Evolutionary conservation across 2,113 vertebrate genomes (phyloP).

Genomic region (Pavo muticus): DNA sequence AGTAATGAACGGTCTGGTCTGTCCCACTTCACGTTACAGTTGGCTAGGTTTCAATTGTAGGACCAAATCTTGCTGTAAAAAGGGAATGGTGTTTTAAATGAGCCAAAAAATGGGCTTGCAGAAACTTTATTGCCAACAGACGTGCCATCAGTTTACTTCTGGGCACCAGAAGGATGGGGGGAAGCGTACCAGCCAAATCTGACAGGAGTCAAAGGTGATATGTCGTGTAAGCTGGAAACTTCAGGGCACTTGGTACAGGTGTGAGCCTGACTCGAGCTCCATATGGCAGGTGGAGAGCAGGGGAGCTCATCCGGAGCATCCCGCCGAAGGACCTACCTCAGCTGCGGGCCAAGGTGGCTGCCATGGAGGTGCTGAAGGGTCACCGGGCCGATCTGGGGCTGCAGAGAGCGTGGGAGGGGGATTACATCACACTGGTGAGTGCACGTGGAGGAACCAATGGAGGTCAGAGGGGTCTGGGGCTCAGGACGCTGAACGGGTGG

Average conservation of each 20-base stretch:
- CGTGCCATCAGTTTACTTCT: not conserved
- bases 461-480: not conserved
- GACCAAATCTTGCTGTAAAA: not conserved
- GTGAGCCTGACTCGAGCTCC: not conserved
- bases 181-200: not conserved
- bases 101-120: not conserved
- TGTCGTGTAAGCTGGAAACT: not conserved
- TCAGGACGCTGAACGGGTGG: fast-evolving
- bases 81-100: not conserved
- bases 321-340: conserved; percentile 88
- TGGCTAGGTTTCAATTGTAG: not conserved
- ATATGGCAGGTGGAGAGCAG: conserved; percentile 90
- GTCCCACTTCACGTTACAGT: not conserved
- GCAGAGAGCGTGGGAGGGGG: conserved; percentile 93
- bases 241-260: fast-evolving
- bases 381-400: conserved; percentile 91
- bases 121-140: not conserved
- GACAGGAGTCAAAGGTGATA: not conserved
- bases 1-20: not conserved
- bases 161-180: fast-evolving
- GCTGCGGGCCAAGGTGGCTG: conserved; percentile 92
- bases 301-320: conserved; percentile 89
- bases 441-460: not conserved
- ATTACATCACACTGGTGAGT: conserved; percentile 89
- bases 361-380: conserved; percentile 92